A percentile compares a stretch with the other conserved stretches of the same genome.
Conservation (phyloP, 2,797 vertebrate genomes). For the Crocidura indochinensis region DNA sequence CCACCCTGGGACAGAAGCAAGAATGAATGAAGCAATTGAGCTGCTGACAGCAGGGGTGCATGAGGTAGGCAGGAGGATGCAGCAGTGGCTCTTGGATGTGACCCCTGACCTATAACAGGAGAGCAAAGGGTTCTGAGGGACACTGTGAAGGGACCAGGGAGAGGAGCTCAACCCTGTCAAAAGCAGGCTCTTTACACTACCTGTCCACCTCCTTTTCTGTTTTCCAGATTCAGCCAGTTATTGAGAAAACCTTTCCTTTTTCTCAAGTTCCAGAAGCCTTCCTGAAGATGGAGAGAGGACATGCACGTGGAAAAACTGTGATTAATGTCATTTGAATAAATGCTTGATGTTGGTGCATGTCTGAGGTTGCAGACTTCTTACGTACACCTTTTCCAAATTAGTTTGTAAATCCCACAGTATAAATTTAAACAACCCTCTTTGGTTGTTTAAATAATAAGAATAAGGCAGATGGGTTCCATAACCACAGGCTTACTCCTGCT, state of each 20-base stretch:
- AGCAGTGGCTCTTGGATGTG: accelerated
- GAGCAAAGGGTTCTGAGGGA: not conserved
- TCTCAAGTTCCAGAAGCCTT: slow-evolving; percentile 96
- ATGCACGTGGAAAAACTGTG: slow-evolving; percentile 97
- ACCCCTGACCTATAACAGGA: not conserved
- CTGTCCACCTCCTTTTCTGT: slow-evolving; percentile 59
- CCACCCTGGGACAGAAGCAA: not conserved
- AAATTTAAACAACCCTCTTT: not conserved
- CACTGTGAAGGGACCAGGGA: accelerated
- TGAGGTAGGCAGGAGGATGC: accelerated
- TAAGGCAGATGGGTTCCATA: not conserved
- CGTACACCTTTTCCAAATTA: not conserved
- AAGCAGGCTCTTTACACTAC: not conserved
- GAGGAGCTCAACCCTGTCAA: not conserved
- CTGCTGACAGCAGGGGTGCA: not conserved
- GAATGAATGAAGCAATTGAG: not conserved
- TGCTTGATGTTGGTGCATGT: slow-evolving; percentile 64
- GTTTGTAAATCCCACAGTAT: not conserved
- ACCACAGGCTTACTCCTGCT: not conserved
- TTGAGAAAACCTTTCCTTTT: slow-evolving; percentile 95
- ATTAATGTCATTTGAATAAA: slow-evolving; percentile 90
- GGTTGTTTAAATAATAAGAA: not conserved
- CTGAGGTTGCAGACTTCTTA: not conserved
- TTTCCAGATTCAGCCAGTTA: slow-evolving; percentile 94
- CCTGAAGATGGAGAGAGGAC: slow-evolving; percentile 95